A percentile compares a stretch with the other conserved stretches of the same genome.
These are phyloP conservation scores for Rattus rattus DNA, from an alignment of 2,113 vertebrate species.

Conservation along the genomic window DNA sequence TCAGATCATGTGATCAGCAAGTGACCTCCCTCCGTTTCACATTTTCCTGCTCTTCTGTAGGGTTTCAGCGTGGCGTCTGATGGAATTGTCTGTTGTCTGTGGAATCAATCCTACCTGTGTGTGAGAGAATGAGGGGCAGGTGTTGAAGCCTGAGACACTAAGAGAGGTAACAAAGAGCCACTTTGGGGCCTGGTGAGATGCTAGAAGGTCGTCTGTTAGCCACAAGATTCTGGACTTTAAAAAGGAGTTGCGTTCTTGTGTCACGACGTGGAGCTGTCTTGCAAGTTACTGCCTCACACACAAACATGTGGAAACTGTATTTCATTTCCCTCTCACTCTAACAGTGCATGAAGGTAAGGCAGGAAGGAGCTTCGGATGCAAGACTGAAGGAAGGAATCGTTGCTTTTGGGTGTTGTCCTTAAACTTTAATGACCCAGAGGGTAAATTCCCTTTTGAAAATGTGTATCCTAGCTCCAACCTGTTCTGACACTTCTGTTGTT, in stretches of 20 bases:
- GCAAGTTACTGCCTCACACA: neutral
- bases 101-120: neutral
- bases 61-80: constrained; percentile 18
- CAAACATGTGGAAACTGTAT: neutral
- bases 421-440: neutral
- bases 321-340: neutral
- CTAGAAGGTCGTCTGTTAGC: neutral
- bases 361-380: neutral
- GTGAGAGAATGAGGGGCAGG: neutral
- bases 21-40: constrained; percentile 62
- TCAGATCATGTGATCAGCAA: constrained; percentile 77
- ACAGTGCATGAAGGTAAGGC: neutral
- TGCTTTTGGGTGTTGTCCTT: neutral
- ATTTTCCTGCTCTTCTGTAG: neutral
- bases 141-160: neutral
- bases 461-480: neutral
- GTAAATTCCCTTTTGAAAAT: neutral
- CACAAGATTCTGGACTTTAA: constrained; percentile 22
- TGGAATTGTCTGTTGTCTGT: constrained; percentile 31
- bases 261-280: neutral
- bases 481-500: neutral
- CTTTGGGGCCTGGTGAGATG: constrained; percentile 29
- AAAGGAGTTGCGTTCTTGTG: neutral
- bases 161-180: constrained; percentile 4
- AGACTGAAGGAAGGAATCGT: neutral